Conservation (phyloP, 2,113 vertebrate species). For the Gavia stellata region DNA sequence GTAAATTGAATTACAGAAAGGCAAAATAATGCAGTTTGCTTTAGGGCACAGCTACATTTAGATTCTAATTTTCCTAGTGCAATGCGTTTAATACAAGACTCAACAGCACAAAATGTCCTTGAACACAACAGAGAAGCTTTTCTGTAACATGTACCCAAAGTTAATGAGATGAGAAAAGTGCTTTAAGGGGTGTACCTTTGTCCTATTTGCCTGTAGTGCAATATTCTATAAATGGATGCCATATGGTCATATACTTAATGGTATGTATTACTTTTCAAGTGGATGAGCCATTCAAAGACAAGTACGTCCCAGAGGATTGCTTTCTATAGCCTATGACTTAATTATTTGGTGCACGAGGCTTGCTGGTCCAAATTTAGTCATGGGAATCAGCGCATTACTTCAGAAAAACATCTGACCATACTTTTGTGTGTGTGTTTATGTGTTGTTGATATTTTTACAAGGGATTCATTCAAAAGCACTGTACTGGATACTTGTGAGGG, state of each 20-base stretch:
- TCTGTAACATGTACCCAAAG: background rate
- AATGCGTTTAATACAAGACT: slow-evolving; percentile 21
- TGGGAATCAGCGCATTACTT: background rate
- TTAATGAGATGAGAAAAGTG: slow-evolving; percentile 33
- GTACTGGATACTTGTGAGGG: background rate
- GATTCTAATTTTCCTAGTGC: slow-evolving; percentile 32
- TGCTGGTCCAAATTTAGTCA: background rate
- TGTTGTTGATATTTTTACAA: background rate
- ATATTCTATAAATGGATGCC: slow-evolving; percentile 54
- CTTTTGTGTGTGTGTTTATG: background rate
- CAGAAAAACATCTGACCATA: background rate
- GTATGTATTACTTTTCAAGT: slow-evolving; percentile 27
- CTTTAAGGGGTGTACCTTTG: slow-evolving; percentile 9
- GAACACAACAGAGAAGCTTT: background rate
- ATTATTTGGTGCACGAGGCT: slow-evolving; percentile 42
- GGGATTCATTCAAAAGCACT: background rate
- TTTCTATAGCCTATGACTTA: slow-evolving; percentile 48
- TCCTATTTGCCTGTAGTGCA: slow-evolving; percentile 29
- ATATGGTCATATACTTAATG: slow-evolving; percentile 46
- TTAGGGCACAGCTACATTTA: slow-evolving; percentile 27
- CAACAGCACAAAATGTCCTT: slow-evolving; percentile 21
- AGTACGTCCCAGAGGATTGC: slow-evolving; percentile 22
- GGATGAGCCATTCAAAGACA: slow-evolving; percentile 49
- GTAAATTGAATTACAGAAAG: slow-evolving; percentile 35
- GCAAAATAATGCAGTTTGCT: slow-evolving; percentile 36